phyloP scores from a whole-genome alignment of 2,797 vertebrate genomes.

The Psittacula echo region DNA sequence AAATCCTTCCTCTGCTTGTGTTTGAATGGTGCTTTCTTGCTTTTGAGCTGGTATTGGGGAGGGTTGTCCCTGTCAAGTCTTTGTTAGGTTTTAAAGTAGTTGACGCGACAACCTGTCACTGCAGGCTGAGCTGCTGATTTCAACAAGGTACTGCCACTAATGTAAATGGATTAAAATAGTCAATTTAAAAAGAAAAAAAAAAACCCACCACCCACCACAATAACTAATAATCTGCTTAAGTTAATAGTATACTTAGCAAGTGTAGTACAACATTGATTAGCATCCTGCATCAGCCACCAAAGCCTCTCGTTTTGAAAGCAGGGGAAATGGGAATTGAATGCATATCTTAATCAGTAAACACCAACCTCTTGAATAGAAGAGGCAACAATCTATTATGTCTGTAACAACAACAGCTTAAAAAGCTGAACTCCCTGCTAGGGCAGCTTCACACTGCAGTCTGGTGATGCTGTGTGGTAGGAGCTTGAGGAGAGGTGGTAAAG shows the following conservation, averaged over 20 bases:
- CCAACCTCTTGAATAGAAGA: neutral
- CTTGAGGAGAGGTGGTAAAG: neutral
- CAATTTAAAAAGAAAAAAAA: neutral
- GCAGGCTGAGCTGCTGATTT: neutral
- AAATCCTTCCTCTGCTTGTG: neutral
- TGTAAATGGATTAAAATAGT: neutral
- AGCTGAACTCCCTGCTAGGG: constrained; percentile 22
- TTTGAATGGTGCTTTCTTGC: neutral
- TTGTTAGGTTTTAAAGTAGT: neutral
- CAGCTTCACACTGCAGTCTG: neutral
- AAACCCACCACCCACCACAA: neutral
- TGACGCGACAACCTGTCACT: neutral
- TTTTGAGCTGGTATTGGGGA: neutral
- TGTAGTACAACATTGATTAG: neutral
- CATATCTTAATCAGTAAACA: neutral
- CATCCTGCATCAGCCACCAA: constrained; percentile 1
- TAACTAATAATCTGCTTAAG: neutral
- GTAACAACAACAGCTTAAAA: constrained; percentile 1
- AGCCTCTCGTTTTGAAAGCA: neutral
- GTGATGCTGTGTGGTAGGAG: neutral
- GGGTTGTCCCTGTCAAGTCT: neutral
- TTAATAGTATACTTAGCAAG: neutral
- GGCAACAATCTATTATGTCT: constrained; percentile 29
- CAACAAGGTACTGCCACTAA: neutral
- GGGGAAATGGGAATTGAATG: neutral